These are phyloP conservation scores for Origma solitaria DNA, from an alignment of 2,113 vertebrate species.

Conservation along the genomic window DNA sequence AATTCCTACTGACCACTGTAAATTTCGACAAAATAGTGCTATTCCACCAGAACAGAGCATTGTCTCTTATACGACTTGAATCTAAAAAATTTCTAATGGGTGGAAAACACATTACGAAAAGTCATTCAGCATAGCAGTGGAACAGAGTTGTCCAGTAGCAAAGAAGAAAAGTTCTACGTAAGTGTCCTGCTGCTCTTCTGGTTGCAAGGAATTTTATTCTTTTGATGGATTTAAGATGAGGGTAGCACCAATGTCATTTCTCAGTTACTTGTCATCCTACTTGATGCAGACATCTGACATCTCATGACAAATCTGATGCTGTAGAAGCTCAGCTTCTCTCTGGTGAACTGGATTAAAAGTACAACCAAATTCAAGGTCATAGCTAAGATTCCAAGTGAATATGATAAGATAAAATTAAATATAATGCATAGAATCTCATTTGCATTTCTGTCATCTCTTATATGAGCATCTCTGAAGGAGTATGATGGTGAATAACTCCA, in stretches of 20 bases:
- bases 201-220: not conserved
- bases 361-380: slow-evolving; percentile 2
- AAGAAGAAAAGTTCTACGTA: not conserved
- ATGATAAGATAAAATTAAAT: slow-evolving; percentile 2
- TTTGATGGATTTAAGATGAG: not conserved
- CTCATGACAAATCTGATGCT: slow-evolving; percentile 7
- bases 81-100: not conserved
- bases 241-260: not conserved
- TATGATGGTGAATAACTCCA: not conserved
- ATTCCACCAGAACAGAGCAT: not conserved
- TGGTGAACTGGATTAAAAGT: not conserved
- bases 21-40: not conserved
- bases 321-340: not conserved
- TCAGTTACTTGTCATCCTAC: slow-evolving; percentile 2
- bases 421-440: not conserved
- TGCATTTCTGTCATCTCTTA: not conserved
- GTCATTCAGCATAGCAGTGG: not conserved
- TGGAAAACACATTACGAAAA: not conserved
- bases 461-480: not conserved
- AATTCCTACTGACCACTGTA: not conserved
- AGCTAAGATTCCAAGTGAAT: not conserved
- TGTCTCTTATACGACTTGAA: not conserved
- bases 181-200: not conserved
- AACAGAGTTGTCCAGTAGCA: not conserved
- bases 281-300: slow-evolving; percentile 1